These are phyloP conservation scores for Stomorhina lunata DNA, from an alignment of 2,888 invertebrate species.

Conservation along the genomic window DNA sequence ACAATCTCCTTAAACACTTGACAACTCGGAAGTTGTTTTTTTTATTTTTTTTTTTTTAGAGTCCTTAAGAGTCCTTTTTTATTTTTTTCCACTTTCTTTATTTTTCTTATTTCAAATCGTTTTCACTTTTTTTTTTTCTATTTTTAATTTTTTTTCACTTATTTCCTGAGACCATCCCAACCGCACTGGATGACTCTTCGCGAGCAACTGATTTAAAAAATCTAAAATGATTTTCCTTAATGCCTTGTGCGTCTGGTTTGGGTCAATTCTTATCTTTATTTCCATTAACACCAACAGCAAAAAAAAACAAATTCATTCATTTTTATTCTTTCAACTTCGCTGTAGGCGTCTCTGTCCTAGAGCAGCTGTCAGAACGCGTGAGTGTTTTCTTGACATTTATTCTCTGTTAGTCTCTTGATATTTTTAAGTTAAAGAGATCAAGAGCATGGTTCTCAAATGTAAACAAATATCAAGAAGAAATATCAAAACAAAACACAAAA, in stretches of 20 bases:
- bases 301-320: constrained; percentile 65
- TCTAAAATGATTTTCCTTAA: constrained; percentile 68
- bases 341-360: constrained; percentile 25
- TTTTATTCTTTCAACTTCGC: constrained; percentile 55
- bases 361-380: constrained; percentile 22
- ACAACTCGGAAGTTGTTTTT: not conserved
- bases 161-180: constrained; percentile 71
- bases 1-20: not conserved
- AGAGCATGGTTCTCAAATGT: constrained; percentile 37
- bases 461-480: constrained; percentile 51
- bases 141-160: constrained; percentile 62
- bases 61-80: constrained; percentile 67
- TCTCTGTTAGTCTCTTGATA: not conserved
- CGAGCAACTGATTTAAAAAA: constrained; percentile 76
- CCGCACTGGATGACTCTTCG: constrained; percentile 79
- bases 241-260: constrained; percentile 61
- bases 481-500: constrained; percentile 52
- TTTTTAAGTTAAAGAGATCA: not conserved
- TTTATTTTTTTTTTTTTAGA: constrained; percentile 31
- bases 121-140: constrained; percentile 55
- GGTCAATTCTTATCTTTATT: constrained; percentile 64
- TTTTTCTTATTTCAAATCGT: constrained; percentile 27
- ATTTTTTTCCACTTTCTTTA: not conserved
- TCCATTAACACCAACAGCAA: constrained; percentile 25
- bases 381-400: not conserved